Evolutionary conservation across 2,113 vertebrate species (phyloP).

Genomic region (Drymodes brunneopygia): DNA sequence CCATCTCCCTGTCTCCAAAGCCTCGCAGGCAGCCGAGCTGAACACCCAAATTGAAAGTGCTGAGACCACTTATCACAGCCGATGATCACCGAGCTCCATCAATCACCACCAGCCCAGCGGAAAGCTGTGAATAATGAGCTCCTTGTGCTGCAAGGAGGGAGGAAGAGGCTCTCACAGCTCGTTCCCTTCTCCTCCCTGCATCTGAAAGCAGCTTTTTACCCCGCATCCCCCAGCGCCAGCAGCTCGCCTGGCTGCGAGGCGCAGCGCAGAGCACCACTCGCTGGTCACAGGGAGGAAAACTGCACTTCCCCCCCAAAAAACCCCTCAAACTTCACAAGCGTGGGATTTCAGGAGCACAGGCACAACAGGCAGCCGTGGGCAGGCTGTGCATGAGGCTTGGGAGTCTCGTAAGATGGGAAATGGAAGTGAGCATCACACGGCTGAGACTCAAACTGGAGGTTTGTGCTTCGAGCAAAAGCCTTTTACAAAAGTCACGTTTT

Average conservation of each 20-base stretch:
- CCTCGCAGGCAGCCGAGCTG: neutral
- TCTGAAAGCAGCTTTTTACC: neutral
- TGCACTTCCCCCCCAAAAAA: neutral
- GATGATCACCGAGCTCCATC: neutral
- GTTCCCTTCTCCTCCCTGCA: neutral
- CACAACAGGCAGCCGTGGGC: neutral
- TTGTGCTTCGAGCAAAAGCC: neutral
- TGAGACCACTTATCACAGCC: neutral
- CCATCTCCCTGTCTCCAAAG: neutral
- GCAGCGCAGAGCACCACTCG: constrained; percentile 37
- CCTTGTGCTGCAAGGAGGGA: accelerated
- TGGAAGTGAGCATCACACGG: neutral
- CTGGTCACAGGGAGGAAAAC: constrained; percentile 35
- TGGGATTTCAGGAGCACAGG: neutral
- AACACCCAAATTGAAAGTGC: constrained; percentile 1
- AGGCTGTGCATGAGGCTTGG: neutral
- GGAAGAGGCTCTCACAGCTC: neutral
- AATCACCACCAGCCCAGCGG: neutral
- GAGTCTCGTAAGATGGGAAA: neutral
- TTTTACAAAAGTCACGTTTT: neutral
- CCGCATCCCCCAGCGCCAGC: neutral
- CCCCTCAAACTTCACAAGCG: neutral
- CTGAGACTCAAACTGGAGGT: neutral
- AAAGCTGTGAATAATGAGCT: neutral
- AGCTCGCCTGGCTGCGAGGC: neutral